Evolutionary conservation across 1,140 invertebrate species (phyloP).

Genomic region (Eueides isabella): DNA sequence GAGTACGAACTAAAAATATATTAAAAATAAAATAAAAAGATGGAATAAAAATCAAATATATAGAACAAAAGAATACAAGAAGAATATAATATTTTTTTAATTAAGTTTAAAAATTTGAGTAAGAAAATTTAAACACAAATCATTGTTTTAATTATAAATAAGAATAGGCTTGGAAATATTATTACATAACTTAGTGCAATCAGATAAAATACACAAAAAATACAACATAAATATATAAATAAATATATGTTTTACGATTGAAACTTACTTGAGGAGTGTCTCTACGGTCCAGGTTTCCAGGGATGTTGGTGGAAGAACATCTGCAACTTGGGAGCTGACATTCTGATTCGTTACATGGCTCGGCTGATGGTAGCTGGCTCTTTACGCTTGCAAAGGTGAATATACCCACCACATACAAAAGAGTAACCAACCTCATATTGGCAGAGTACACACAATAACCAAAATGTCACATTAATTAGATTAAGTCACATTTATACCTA

Average conservation of each 20-base stretch:
- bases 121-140: too few species aligned
- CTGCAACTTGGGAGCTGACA: constrained; percentile 77
- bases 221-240: background rate
- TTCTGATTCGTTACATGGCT: constrained; percentile 48
- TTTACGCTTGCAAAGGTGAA: background rate
- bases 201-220: background rate
- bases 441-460: background rate
- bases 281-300: constrained; percentile 61
- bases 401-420: background rate
- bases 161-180: too few species aligned
- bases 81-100: too few species aligned
- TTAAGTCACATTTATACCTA: background rate
- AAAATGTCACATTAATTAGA: background rate
- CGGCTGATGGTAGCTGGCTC: constrained; percentile 43
- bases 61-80: too few species aligned
- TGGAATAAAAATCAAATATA: too few species aligned
- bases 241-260: background rate
- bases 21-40: too few species aligned
- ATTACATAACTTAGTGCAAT: background rate
- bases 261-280: constrained; percentile 75
- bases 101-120: too few species aligned
- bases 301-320: constrained; percentile 76
- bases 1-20: constrained; percentile 83
- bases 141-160: too few species aligned
- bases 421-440: constrained; percentile 12